These are phyloP conservation scores for Trachelus tabidus DNA, from an alignment of 2,888 invertebrate genomes.

Conservation along the genomic window DNA sequence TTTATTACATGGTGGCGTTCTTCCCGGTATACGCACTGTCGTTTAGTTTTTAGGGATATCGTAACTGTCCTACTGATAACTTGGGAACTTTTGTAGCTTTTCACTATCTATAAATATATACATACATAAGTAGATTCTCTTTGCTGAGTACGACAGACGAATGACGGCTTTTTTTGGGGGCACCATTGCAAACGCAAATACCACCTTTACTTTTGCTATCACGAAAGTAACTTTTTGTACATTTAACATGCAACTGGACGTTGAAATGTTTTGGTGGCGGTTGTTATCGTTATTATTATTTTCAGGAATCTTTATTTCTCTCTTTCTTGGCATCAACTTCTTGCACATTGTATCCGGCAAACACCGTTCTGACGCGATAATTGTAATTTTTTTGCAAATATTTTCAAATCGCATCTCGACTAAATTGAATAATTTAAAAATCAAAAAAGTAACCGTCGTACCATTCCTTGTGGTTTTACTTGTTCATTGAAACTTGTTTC, in stretches of 20 bases:
- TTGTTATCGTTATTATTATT: background rate
- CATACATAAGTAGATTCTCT: background rate
- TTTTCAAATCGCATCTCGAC: too few relatives aligned
- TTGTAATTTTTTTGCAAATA: background rate
- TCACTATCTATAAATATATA: background rate
- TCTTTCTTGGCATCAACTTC: background rate
- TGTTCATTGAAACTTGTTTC: background rate
- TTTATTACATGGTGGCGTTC: conserved; percentile 8
- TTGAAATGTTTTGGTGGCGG: background rate
- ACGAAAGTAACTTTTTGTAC: background rate
- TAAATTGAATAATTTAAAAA: background rate
- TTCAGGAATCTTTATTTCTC: background rate
- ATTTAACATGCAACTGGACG: background rate
- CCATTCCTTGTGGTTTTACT: background rate
- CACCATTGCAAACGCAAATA: too few relatives aligned
- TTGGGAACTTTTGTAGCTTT: background rate
- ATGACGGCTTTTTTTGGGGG: background rate
- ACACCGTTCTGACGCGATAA: background rate
- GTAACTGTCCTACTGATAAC: background rate
- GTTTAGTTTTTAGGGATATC: background rate
- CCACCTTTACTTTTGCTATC: background rate
- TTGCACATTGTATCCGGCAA: background rate
- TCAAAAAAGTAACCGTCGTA: background rate
- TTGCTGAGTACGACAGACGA: background rate
- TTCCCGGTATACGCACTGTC: background rate